Base-by-base conservation (phyloP, 2,888 invertebrate genomes). In the Parascotia fuliginaria region DNA sequence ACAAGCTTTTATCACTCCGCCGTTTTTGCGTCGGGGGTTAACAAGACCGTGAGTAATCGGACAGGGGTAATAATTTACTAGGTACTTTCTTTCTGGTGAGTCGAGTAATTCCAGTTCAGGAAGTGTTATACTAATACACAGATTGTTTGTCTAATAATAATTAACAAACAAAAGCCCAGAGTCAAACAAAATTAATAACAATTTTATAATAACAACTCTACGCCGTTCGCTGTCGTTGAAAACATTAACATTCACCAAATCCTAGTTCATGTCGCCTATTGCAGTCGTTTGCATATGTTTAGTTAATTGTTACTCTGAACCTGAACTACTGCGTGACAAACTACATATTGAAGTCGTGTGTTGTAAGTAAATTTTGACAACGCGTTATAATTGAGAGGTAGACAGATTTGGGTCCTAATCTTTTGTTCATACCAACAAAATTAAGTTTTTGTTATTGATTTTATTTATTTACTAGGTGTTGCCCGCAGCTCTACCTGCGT, bases 211-310 rank as follows among this genome's bases (percentile, higher is more conserved):
- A 11, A n/a, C 42, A 4, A 1, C 65, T 68, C 69, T 38, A 56
- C 3, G 15, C n/a, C 13, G 34, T 38, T 19, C 44, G 9, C 1
- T 51, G 31, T 14, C 14, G 37, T 9, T 39, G 37, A 58, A 64
- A 70, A 63, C 70, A 68, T 73, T 66, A 70, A 64, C 69, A 73
- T 71, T 60, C 66, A 58, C 66, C 59, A 60, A 73, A 72, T 69
- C 71, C 60, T 55, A 62, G 65, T 59, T 54, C 43, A 61, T 58
- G 54, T 62, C 49, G 57, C 64, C 66, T 54, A 58, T 57, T 68
- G 68, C 65, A 66, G 60, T 64, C 66, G 61, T 73, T 72, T 64
- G 71, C 73, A 72, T 73, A 73, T 62, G 60, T 68, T 69, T 62
- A 65, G 66, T 60, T 72, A 73, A 73, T 73, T 70, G 71, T 73